phyloP scores from a whole-genome alignment of 1,140 invertebrate genomes.

The Trichonephila clavipes region DNA sequence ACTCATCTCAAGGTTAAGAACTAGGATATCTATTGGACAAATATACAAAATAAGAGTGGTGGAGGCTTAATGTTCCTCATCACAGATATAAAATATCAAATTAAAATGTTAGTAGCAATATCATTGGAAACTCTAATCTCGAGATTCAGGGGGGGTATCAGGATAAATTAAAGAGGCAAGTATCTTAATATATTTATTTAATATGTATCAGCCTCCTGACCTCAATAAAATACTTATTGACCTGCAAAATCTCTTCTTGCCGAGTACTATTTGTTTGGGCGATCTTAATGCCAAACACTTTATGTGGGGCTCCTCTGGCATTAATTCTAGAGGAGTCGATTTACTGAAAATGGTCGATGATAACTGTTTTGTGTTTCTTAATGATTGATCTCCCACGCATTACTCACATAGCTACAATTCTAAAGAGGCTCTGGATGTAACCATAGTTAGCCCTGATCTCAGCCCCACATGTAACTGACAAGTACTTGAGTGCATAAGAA shows the following conservation, averaged over 20 bases:
- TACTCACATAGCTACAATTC: no score
- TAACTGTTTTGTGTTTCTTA: no score
- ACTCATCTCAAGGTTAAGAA: not conserved
- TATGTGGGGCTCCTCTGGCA: not conserved
- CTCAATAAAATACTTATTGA: not conserved
- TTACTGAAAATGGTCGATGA: not conserved
- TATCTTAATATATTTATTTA: not conserved
- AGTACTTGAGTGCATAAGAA: no score
- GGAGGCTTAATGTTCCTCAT: not conserved
- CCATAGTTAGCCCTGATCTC: no score
- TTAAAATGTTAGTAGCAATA: not conserved
- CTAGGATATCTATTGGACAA: not conserved
- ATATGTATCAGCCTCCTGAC: not conserved
- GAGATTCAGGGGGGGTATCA: conserved; percentile 3
- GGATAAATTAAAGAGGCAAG: not conserved
- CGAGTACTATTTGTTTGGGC: not conserved
- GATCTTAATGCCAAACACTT: conserved; percentile 24
- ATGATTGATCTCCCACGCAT: no score
- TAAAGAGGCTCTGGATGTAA: no score
- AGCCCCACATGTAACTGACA: no score
- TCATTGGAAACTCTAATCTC: not conserved
- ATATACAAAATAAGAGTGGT: not conserved
- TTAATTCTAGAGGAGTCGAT: not conserved
- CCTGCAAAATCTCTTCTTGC: not conserved
- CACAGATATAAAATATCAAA: not conserved